These are phyloP conservation scores for Xyrauchen texanus DNA, from an alignment of 2,113 vertebrate species.

Conservation along the genomic window DNA sequence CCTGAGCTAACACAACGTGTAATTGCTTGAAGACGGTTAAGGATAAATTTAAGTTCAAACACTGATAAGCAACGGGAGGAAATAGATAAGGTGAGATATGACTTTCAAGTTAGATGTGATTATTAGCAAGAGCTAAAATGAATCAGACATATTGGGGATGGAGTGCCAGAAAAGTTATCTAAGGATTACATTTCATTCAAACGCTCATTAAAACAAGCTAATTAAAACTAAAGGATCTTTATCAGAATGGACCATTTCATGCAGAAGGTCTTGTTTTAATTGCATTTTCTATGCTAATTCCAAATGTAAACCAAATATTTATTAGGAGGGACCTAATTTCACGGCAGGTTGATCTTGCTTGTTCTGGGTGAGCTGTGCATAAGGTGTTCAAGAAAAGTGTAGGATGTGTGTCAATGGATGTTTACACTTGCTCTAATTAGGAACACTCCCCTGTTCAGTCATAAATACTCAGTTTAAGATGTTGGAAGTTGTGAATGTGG, in stretches of 20 bases:
- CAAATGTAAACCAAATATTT: slow-evolving; percentile 73
- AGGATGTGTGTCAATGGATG: slow-evolving; percentile 53
- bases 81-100: too few relatives aligned
- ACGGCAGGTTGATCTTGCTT: slow-evolving; percentile 64
- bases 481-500: not conserved
- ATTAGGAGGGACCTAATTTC: slow-evolving; percentile 72
- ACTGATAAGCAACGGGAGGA: too few relatives aligned
- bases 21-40: slow-evolving; percentile 8
- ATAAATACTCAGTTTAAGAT: slow-evolving; percentile 1
- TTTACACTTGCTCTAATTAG: slow-evolving; percentile 11
- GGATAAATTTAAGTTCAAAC: not conserved
- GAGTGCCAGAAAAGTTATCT: slow-evolving; percentile 44
- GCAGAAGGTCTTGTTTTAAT: slow-evolving; percentile 68
- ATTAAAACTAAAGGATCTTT: slow-evolving; percentile 69
- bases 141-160: too few relatives aligned
- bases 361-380: slow-evolving; percentile 61
- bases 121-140: too few relatives aligned
- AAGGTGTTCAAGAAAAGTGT: slow-evolving; percentile 47
- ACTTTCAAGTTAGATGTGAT: too few relatives aligned
- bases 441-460: too few relatives aligned
- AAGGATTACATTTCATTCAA: slow-evolving; percentile 54
- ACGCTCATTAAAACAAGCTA: slow-evolving; percentile 58
- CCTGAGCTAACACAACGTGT: not conserved
- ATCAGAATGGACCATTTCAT: slow-evolving; percentile 64
- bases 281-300: slow-evolving; percentile 73